Evolutionary conservation across 2,797 vertebrate species (phyloP), one percentile per base, ranked within the genome.

Genomic region (Pelochelys cantorii): DNA sequence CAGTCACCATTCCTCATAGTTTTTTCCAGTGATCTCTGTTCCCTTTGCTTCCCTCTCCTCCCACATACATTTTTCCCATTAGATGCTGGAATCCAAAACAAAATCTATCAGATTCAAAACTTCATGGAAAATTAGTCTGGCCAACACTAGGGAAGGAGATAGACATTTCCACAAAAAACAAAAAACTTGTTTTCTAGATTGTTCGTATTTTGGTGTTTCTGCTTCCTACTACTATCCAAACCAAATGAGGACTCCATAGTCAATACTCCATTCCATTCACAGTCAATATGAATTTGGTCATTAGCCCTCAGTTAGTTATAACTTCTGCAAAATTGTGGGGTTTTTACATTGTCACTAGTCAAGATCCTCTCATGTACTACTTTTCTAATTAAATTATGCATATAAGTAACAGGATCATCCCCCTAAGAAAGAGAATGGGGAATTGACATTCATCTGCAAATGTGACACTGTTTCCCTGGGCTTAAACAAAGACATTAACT

Each of bases 241-340:
- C 2, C 29, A 84, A 53, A 74, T n/a, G 29, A 84, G 56, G 84
- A 71, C 68, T 88, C 91, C 54, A 31, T 89, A 91, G 74, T 92
- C 86, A 90, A 2, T 1, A 89, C 31, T 18, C 80, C 81, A 0
- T n/a, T 25, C 80, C 81, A 0, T n/a, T 29, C 37, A 81, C 4
- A 71, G 86, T 79, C 0, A 84, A 11, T 68, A 95, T 85, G 88
- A 87, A 29, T 57, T 88, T 15, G 88, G 88, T 29, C 65, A 80
- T 94, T 94, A 87, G 62, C 68, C 88, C 91, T 90, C 52, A 89
- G 62, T 85, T 23, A 52, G 5, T 65, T 79, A 48, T 18, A 75
- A 87, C 2, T 48, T 8, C 88, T 80, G 57, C 13, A 56, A 79
- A 34, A 92, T 75, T 78, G 11, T n/a, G 3, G 53, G 53, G 11